Evolutionary conservation across 53 echinoderm and acorn worm species (phyloP), one percentile per base, ranked within the genome.

Genomic region (Temnopleurus reevesii): DNA sequence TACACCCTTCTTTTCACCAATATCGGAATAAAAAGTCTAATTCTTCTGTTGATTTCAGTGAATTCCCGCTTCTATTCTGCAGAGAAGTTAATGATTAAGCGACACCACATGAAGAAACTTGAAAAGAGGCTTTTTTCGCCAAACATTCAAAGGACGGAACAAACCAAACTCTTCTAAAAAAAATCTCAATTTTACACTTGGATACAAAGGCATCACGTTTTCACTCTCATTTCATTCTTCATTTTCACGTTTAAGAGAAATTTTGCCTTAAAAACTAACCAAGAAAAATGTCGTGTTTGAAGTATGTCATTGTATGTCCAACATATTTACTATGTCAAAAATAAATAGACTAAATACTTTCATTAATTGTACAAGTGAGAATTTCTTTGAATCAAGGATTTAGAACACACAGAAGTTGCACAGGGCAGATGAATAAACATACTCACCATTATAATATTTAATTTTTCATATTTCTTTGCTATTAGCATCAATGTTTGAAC

Each of bases 1-100:
- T 3, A 65, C 71, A 41, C 19, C 71, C 36, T 41, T 71, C 23
- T 71, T 49, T 43, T 23, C 43, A n/a, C 43, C n/a, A 71, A 1
- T 41, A 71, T 31, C 33, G 29, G 71, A 41, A 38, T 71, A 8
- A 38, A 5, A 71, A 41, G 71, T 23, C n/a, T 71, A 41, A n/a
- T 43, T 71, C 71, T 71, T 71, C 41, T 71, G 71, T 71, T 23
- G 21, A 41, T 7, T 36, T 71, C 71, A n/a, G 9, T 71, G 38
- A 21, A 36, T 8, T 71, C 8, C 41, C 41, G 8, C n/a, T 38
- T 71, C 71, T 9, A 71, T 66, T 66, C 71, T 66, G 43, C 38
- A 19, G n/a, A 41, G 36, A 38, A 71, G 71, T 71, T 71, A 71
- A 71, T 71, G 41, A 71, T 71, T 71, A 71, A 71, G 10, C 71